Evolutionary conservation across 2,797 vertebrate genomes (phyloP).

Genomic region (Simalia tracyae): DNA sequence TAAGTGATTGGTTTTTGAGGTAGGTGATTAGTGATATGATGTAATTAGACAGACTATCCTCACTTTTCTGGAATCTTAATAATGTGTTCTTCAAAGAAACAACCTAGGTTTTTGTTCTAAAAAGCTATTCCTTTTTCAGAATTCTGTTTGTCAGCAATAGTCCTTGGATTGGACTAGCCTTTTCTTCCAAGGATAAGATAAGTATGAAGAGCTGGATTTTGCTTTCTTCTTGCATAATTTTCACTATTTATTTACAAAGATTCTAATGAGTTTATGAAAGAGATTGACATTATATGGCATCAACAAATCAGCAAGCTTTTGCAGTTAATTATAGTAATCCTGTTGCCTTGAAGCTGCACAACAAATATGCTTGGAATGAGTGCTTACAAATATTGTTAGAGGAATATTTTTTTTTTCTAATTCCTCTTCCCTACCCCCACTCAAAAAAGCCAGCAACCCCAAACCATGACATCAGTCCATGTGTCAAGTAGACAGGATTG

Average conservation of each 20-base stretch:
- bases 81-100: neutral
- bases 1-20: neutral
- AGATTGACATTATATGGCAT: slow-evolving; percentile 65
- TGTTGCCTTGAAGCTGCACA: slow-evolving; percentile 61
- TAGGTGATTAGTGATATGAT: neutral
- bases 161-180: neutral
- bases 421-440: neutral
- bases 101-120: neutral
- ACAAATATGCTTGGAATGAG: slow-evolving; percentile 61
- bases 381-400: slow-evolving; percentile 56
- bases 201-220: slow-evolving; percentile 22
- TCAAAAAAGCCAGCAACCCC: neutral
- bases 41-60: neutral
- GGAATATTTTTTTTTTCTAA: neutral
- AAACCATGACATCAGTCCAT: neutral
- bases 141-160: neutral
- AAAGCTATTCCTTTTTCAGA: neutral
- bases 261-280: slow-evolving; percentile 64
- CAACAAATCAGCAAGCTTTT: slow-evolving; percentile 69
- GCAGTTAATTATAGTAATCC: slow-evolving; percentile 73
- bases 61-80: neutral
- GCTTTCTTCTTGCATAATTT: slow-evolving; percentile 32
- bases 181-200: neutral
- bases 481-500: neutral
- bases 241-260: slow-evolving; percentile 61